These are phyloP conservation scores for Chloroclystis v-ata DNA, from an alignment of 2,888 invertebrate genomes.

Conservation along the genomic window DNA sequence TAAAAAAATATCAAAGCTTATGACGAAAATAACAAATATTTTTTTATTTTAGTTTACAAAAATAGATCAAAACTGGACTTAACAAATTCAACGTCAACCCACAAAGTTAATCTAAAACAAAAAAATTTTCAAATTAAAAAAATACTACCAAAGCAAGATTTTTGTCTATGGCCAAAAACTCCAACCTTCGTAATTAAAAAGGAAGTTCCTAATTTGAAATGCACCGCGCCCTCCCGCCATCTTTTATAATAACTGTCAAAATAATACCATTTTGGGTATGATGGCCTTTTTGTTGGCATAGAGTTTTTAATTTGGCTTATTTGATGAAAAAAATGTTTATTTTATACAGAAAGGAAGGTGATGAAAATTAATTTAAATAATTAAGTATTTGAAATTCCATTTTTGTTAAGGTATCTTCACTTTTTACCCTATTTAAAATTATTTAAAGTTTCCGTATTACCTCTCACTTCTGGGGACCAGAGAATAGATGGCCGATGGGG, in stretches of 20 bases:
- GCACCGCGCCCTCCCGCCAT: slow-evolving; percentile 24
- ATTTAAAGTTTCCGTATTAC: no score
- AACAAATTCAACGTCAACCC: no score
- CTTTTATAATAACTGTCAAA: slow-evolving; percentile 27
- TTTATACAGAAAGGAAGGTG: background rate
- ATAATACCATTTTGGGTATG: slow-evolving; percentile 9
- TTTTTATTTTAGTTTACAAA: no score
- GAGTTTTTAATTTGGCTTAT: slow-evolving; percentile 2
- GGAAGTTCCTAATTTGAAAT: slow-evolving; percentile 16
- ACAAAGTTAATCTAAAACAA: background rate
- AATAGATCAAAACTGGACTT: no score
- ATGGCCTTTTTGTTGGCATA: slow-evolving; percentile 15
- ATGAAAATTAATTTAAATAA: background rate
- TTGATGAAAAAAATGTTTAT: slow-evolving; percentile 2
- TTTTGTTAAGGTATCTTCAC: no score
- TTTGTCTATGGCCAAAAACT: background rate
- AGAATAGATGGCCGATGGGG: no score
- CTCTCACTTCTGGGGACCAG: no score
- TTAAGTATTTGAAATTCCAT: no score
- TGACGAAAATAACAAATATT: no score
- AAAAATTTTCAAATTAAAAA: background rate
- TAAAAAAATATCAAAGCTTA: no score
- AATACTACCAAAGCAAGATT: background rate
- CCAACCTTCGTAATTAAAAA: slow-evolving; percentile 12
- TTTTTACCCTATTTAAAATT: no score